Evolutionary conservation across 2,888 invertebrate genomes (phyloP).

Genomic region (Eristalinus aeneus): DNA sequence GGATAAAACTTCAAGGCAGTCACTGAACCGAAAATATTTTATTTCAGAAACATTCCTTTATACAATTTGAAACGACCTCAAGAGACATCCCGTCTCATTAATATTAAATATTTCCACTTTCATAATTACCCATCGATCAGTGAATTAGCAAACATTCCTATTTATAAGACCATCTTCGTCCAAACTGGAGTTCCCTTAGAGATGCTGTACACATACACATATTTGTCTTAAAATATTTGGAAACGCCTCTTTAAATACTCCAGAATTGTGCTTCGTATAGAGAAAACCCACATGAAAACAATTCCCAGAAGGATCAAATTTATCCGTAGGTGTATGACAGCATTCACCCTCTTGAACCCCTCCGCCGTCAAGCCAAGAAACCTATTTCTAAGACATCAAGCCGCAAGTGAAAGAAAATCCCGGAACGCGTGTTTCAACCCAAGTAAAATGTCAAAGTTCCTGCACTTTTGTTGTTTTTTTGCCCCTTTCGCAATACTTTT

Average conservation of each 20-base stretch:
- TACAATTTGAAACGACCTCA: not conserved
- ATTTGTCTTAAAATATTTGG: not conserved
- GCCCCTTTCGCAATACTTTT: not conserved
- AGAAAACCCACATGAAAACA: not conserved
- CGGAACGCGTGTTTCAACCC: slow-evolving; percentile 1
- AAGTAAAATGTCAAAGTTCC: slow-evolving; percentile 35
- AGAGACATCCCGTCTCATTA: not conserved
- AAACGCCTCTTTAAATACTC: not conserved
- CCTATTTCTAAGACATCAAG: slow-evolving; percentile 6
- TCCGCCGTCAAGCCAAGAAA: not conserved
- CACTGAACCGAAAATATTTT: too few relatives aligned
- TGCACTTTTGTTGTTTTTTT: not conserved
- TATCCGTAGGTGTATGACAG: not conserved
- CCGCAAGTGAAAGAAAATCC: not conserved
- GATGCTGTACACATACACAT: not conserved
- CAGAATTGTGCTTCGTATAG: not conserved
- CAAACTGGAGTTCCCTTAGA: not conserved
- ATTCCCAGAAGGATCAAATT: not conserved
- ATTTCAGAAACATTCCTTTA: not conserved
- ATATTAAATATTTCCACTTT: not conserved
- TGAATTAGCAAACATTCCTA: not conserved
- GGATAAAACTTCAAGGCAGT: too few relatives aligned
- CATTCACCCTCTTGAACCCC: not conserved
- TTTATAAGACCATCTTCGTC: not conserved
- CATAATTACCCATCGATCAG: not conserved